A percentile compares a stretch with the other conserved stretches of the same genome.
Conservation (phyloP, 2,113 vertebrate species). For the Bettongia penicillata region DNA sequence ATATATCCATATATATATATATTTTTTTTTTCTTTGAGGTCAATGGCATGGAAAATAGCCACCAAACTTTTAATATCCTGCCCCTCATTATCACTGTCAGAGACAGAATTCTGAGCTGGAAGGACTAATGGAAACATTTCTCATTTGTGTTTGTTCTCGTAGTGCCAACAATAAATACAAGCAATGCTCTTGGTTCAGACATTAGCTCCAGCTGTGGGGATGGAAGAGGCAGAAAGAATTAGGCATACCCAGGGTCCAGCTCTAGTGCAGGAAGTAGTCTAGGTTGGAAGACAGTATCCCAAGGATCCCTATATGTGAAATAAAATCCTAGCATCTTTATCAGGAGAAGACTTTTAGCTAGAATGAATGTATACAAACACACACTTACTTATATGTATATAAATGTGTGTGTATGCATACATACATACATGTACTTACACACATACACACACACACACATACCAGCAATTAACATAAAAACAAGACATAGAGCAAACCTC, state of each 20-base stretch:
- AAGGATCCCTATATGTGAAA: neutral
- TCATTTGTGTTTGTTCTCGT: neutral
- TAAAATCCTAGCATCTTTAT: neutral
- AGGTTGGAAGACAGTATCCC: neutral
- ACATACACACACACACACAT: neutral
- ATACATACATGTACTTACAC: fast-evolving
- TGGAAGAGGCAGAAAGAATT: neutral
- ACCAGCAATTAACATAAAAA: neutral
- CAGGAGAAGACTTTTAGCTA: neutral
- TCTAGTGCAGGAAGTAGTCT: neutral
- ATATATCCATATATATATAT: neutral
- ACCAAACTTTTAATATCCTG: neutral
- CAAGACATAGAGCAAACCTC: neutral
- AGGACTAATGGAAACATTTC: neutral
- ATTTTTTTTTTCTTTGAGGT: neutral
- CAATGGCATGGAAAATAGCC: neutral
- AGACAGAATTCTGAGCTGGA: neutral
- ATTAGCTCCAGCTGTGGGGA: neutral
- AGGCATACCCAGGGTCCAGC: neutral
- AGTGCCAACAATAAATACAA: neutral
- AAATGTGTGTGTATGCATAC: no score
- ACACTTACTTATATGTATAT: neutral
- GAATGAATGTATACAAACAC: neutral
- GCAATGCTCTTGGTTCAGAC: neutral
- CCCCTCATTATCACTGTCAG: neutral